phyloP scores from a whole-genome alignment of 2,888 invertebrate genomes.

The Diaphora mendica region DNA sequence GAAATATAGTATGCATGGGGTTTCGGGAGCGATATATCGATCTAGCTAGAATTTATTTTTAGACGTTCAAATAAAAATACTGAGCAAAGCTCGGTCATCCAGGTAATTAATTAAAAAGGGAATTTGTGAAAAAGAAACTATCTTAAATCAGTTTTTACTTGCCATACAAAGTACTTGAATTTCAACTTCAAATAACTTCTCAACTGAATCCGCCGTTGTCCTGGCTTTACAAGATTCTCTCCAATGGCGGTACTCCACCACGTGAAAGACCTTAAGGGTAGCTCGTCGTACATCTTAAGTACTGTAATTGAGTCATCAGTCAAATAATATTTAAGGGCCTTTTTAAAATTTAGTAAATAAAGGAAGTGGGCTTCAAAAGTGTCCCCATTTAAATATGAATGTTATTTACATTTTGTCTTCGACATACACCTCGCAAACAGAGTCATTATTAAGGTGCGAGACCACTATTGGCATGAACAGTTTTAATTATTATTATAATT shows the following conservation, averaged over 20 bases:
- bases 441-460: neutral
- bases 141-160: too few species aligned
- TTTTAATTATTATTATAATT: too few species aligned
- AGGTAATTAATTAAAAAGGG: too few species aligned
- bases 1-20: too few species aligned
- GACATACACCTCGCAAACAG: neutral
- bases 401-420: constrained; percentile 6
- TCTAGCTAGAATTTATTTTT: too few species aligned
- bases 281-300: constrained; percentile 21
- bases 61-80: too few species aligned
- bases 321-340: constrained; percentile 16
- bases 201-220: constrained; percentile 16
- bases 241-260: constrained; percentile 19
- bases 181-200: too few species aligned
- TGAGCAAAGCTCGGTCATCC: too few species aligned
- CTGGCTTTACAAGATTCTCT: constrained; percentile 26
- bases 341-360: constrained; percentile 14
- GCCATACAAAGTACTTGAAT: too few species aligned
- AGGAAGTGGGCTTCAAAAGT: constrained; percentile 5
- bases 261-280: constrained; percentile 23
- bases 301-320: constrained; percentile 25
- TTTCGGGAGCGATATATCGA: too few species aligned
- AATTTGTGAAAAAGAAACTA: too few species aligned
- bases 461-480: neutral
- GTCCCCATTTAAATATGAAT: neutral